Percentiles rank a stretch among this genome's conserved stretches.
These are phyloP conservation scores for Calidris pugnax DNA, from an alignment of 2,113 vertebrate species.

Conservation along the genomic window DNA sequence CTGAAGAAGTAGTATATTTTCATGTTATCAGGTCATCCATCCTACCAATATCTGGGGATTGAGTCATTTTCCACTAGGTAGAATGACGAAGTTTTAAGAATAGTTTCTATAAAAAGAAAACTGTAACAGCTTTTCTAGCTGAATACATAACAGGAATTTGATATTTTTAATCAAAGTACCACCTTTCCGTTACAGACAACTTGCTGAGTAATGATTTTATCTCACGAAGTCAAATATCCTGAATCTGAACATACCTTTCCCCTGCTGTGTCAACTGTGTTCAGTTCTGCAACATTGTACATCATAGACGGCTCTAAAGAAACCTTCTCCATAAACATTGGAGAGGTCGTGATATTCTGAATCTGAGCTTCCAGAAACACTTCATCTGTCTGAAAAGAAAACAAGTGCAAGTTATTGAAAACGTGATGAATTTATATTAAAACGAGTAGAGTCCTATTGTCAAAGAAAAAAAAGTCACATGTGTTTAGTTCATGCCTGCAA, in stretches of 20 bases:
- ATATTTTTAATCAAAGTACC: not conserved
- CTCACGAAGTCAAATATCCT: not conserved
- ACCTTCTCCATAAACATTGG: constrained; percentile 99
- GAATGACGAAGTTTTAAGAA: not conserved
- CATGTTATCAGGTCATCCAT: not conserved
- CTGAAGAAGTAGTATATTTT: not conserved
- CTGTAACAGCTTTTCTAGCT: not conserved
- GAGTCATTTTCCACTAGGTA: not conserved
- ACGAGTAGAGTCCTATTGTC: constrained; percentile 46
- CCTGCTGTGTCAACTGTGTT: constrained; percentile 79
- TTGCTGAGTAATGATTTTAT: not conserved
- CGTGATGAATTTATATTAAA: not conserved
- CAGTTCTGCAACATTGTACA: constrained; percentile 96
- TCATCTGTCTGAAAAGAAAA: constrained; percentile 90
- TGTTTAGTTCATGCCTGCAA: constrained; percentile 94
- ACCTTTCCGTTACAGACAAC: not conserved
- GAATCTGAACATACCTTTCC: constrained; percentile 79
- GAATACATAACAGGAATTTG: not conserved
- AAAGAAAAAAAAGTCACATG: constrained; percentile 68
- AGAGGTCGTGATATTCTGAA: constrained; percentile 98
- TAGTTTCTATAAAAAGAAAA: not conserved
- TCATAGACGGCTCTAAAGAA: constrained; percentile 94
- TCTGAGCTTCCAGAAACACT: constrained; percentile 98
- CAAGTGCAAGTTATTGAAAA: constrained; percentile 4
- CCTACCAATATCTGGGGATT: not conserved